Base-by-base conservation (phyloP, 2,888 invertebrate genomes). In the Acleris laterana region DNA sequence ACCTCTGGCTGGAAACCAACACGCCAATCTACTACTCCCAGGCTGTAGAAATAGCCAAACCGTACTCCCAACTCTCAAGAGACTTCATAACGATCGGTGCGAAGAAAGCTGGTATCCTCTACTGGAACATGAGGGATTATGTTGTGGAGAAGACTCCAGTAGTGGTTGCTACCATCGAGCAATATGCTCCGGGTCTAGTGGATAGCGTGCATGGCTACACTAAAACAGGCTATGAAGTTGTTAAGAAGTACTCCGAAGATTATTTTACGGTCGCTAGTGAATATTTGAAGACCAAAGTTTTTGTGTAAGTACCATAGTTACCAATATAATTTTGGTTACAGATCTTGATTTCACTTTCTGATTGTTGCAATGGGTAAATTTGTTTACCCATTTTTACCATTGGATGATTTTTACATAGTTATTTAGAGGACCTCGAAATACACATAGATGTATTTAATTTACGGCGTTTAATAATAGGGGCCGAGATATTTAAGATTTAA, bases 211-310 rank as follows among this genome's bases (percentile, higher is more conserved):
- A 94, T 72, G 86, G 89, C 46, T 90, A 93, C 65, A 87, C 93
- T 1, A 77, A 78, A 9, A 83, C 85, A 17, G 92, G 90, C 0
- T 90, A 93, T 73, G 84, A 84, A 46, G 77, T 90, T 49, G 84
- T 93, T 16, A 93, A 89, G 80, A 90, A 92, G 66, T 88, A 90
- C 68, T 92, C 93, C 1, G 81, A 80, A 42, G 88, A 94, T 66
- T 94, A 94, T 75, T 93, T 93, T 73, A 88, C 91, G 72, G 81
- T 92, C 46, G 89, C 94, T 5, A 83, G 93, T 11, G 93, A 94
- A 69, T 96, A 96, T 90, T 89, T 96, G 79, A 95, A 94, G 80
- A 95, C 95, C 62, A 96, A 96, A 90, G 95, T 97, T 64, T 96
- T 97, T 90, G 93, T 96, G 97, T 97, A 92, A 96, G 96, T 95